phyloP scores from a whole-genome alignment of 2,797 vertebrate genomes.

The Ctenopoma multispine region DNA sequence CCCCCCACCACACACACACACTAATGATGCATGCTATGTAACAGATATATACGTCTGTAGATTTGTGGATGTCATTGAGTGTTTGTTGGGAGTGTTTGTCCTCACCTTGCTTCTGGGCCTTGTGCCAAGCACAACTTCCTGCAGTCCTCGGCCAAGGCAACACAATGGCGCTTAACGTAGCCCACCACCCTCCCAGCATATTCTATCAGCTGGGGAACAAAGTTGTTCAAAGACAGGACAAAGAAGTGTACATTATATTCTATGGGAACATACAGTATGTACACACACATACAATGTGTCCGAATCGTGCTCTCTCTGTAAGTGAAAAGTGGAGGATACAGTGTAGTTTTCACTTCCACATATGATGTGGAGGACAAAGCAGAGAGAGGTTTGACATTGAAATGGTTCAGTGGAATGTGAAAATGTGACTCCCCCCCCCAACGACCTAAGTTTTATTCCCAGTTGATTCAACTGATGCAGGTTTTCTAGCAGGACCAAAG shows the following conservation, averaged over 20 bases:
- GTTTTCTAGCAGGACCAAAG: constrained; percentile 24
- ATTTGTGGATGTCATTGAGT: constrained; percentile 53
- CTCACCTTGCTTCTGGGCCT: constrained; percentile 76
- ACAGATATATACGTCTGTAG: constrained; percentile 27
- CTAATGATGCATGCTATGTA: background rate
- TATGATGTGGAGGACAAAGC: constrained; percentile 50
- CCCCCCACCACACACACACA: constrained; percentile 17
- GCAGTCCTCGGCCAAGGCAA: constrained; percentile 53
- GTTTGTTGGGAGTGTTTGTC: constrained; percentile 67
- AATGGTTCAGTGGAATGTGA: constrained; percentile 52
- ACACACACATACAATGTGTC: constrained; percentile 2
- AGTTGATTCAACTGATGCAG: constrained; percentile 35
- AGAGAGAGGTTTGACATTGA: constrained; percentile 62
- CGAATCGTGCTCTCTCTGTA: constrained; percentile 21
- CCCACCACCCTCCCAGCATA: constrained; percentile 52
- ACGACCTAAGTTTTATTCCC: constrained; percentile 48
- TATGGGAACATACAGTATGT: constrained; percentile 13
- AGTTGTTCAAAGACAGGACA: constrained; percentile 64
- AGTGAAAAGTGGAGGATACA: constrained; percentile 11
- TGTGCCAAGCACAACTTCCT: constrained; percentile 69
- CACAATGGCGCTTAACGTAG: constrained; percentile 59
- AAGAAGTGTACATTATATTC: constrained; percentile 32
- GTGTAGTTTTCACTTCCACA: constrained; percentile 1
- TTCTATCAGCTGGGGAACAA: constrained; percentile 52
- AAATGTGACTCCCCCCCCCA: constrained; percentile 51